phyloP scores from a whole-genome alignment of 2,888 invertebrate species.

The Cylindroiulus punctatus region DNA sequence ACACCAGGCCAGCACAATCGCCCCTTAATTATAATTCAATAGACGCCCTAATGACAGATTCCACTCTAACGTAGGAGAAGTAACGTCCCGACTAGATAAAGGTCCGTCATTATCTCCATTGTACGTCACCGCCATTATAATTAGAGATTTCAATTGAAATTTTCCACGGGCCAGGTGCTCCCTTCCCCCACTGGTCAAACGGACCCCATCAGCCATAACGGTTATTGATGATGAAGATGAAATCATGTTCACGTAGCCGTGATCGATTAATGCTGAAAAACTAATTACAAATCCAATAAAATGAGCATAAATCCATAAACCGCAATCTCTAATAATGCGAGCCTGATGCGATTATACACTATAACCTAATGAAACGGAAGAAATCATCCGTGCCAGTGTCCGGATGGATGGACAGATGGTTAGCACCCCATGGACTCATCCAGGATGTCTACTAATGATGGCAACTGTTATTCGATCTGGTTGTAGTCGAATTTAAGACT shows the following conservation, averaged over 20 bases:
- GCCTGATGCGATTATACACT: not conserved
- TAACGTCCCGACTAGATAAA: not conserved
- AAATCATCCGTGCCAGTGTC: not conserved
- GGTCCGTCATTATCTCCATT: constrained; percentile 24
- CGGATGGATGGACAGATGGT: not conserved
- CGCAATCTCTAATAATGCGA: constrained; percentile 14
- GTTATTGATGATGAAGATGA: constrained; percentile 1
- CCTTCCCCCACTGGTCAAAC: constrained; percentile 21
- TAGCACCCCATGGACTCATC: not conserved
- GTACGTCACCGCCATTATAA: not conserved
- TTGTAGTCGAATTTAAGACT: not conserved
- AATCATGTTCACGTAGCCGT: not conserved
- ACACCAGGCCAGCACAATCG: not conserved
- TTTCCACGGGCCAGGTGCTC: not conserved
- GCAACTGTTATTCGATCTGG: too few relatives aligned
- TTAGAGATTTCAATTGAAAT: constrained; percentile 25
- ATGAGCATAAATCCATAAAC: constrained; percentile 43
- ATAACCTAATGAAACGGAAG: constrained; percentile 30
- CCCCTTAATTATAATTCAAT: constrained; percentile 19
- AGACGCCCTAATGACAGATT: constrained; percentile 19
- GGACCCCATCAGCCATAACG: not conserved
- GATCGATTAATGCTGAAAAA: constrained; percentile 6
- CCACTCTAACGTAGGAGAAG: not conserved
- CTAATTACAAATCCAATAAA: constrained; percentile 40
- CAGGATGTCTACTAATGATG: not conserved